A percentile compares a stretch with the other conserved stretches of the same genome.
Evolutionary conservation across 2,888 invertebrate genomes (phyloP).

Genomic region (Zonitis immaculata): DNA sequence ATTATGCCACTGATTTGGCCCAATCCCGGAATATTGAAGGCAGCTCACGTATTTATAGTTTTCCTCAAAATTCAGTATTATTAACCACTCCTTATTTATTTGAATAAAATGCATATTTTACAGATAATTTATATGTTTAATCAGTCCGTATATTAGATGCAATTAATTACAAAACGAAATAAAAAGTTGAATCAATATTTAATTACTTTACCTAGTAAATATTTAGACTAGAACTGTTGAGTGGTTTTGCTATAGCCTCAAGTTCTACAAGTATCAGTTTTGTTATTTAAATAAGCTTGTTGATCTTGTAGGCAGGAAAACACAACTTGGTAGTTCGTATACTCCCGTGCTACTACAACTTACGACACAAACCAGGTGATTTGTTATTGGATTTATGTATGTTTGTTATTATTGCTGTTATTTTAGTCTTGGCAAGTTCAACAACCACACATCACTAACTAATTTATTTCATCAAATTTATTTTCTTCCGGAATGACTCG

Average conservation of each 20-base stretch:
- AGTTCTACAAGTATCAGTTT: slow-evolving; percentile 15
- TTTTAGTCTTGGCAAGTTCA: slow-evolving; percentile 10
- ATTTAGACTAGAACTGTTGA: slow-evolving; percentile 13
- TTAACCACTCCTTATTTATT: background rate
- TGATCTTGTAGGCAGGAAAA: slow-evolving; percentile 19
- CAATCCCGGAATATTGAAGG: no score
- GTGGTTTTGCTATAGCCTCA: slow-evolving; percentile 9
- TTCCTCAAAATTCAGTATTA: no score
- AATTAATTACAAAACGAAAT: slow-evolving; percentile 13
- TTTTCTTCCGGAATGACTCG: no score
- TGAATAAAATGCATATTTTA: background rate
- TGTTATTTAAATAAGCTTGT: slow-evolving; percentile 21
- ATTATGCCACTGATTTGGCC: no score
- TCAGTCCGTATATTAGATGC: slow-evolving; percentile 1
- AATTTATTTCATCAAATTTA: background rate
- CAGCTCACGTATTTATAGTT: no score
- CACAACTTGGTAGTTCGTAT: slow-evolving; percentile 6
- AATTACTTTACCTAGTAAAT: slow-evolving; percentile 13
- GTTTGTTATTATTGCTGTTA: no score
- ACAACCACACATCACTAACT: slow-evolving; percentile 1
- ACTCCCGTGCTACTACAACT: slow-evolving; percentile 18
- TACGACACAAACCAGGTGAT: slow-evolving; percentile 19
- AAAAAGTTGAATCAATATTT: slow-evolving; percentile 14
- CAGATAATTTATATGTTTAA: background rate
- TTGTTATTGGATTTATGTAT: slow-evolving; percentile 16